phyloP scores from a whole-genome alignment of 2,113 vertebrate genomes.

The Anthoscopus minutus region DNA sequence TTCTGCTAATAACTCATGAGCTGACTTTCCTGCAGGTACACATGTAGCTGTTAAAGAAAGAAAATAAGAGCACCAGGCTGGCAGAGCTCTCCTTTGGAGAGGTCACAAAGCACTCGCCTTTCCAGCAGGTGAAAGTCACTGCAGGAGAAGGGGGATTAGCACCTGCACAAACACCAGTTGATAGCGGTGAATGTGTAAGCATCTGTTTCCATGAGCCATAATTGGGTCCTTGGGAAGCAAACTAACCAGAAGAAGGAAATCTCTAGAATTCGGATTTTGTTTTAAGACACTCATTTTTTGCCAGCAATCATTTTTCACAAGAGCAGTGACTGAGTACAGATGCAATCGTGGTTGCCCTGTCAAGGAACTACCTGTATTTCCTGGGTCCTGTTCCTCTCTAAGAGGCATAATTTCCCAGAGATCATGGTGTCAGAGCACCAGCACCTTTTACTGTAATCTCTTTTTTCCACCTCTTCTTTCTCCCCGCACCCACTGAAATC shows the following conservation, averaged over 20 bases:
- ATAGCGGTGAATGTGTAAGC: neutral
- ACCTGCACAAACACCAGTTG: neutral
- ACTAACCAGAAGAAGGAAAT: neutral
- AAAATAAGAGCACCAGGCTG: neutral
- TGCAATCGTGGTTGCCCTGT: neutral
- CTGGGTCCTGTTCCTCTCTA: neutral
- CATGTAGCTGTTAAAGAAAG: neutral
- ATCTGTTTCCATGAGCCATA: neutral
- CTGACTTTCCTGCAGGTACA: neutral
- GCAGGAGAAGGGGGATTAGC: neutral
- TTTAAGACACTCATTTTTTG: neutral
- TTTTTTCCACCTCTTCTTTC: neutral
- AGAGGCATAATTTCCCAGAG: neutral
- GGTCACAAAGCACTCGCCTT: neutral
- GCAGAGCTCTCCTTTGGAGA: neutral
- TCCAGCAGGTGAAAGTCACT: neutral
- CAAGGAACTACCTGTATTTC: neutral
- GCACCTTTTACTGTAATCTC: neutral
- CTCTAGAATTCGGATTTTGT: neutral
- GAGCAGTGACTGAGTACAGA: neutral
- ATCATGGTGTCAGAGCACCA: neutral
- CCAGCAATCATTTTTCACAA: neutral
- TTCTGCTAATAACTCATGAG: neutral
- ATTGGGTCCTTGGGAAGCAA: constrained; percentile 42
- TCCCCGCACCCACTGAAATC: neutral